Evolutionary conservation across 2,888 invertebrate genomes (phyloP).

Genomic region (Cantharis rustica): DNA sequence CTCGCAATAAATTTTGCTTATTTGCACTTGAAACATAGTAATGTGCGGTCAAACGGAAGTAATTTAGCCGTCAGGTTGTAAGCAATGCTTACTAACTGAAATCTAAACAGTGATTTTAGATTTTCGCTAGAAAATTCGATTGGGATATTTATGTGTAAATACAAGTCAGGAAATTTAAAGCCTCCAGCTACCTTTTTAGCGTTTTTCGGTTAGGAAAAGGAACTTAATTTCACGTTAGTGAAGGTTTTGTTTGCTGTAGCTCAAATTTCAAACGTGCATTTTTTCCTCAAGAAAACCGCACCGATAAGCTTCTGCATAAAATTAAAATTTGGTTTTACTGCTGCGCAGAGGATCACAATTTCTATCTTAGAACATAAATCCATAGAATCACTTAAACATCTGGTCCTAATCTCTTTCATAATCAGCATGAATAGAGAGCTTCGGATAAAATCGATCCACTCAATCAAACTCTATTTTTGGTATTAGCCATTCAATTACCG

Average conservation of each 20-base stretch:
- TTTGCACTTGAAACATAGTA: conserved; percentile 38
- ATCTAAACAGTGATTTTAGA: conserved; percentile 43
- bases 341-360: conserved; percentile 34
- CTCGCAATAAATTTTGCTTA: conserved; percentile 37
- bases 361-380: conserved; percentile 37
- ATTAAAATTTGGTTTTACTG: conserved; percentile 36
- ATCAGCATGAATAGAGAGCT: conserved; percentile 32
- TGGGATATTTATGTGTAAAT: conserved; percentile 48
- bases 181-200: conserved; percentile 31
- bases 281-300: conserved; percentile 2
- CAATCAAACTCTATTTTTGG: conserved; percentile 23
- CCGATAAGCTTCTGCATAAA: conserved; percentile 32
- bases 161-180: conserved; percentile 40
- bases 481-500: background rate
- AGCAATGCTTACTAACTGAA: conserved; percentile 39
- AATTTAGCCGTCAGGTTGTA: conserved; percentile 43
- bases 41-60: conserved; percentile 45
- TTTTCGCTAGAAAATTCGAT: conserved; percentile 42
- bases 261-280: background rate
- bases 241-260: background rate
- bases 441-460: conserved; percentile 17
- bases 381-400: conserved; percentile 39
- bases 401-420: conserved; percentile 36
- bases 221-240: conserved; percentile 15
- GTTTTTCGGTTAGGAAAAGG: conserved; percentile 17